These are phyloP conservation scores for Chamaea fasciata DNA, from an alignment of 2,113 vertebrate genomes.

Conservation along the genomic window DNA sequence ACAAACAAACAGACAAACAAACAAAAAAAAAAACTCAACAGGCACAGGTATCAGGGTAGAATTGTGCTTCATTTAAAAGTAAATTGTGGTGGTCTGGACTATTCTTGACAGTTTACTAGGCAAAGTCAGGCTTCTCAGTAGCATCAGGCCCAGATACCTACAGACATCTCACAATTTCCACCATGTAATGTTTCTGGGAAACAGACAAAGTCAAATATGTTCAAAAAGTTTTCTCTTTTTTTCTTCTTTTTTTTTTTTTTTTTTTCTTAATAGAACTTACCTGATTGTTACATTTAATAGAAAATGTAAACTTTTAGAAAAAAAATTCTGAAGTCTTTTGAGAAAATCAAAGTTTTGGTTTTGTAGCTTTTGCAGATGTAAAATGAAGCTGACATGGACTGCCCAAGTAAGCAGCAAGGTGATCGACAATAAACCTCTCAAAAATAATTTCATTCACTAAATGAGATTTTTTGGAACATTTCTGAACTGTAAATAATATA, in stretches of 20 bases:
- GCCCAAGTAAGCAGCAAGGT: background rate
- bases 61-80: background rate
- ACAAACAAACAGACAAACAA: no score
- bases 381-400: background rate
- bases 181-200: background rate
- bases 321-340: background rate
- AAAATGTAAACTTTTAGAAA: background rate
- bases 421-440: conserved; percentile 13
- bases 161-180: background rate
- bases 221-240: background rate
- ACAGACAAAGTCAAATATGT: background rate
- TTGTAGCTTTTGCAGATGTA: background rate
- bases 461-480: conserved; percentile 39
- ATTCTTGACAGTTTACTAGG: background rate
- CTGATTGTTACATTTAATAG: background rate
- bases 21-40: no score
- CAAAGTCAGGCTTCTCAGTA: background rate
- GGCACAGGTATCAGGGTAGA: background rate
- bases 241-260: background rate
- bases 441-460: conserved; percentile 38
- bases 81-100: background rate
- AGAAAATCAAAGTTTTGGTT: background rate
- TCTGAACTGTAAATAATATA: conserved; percentile 43
- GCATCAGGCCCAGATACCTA: background rate
- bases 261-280: background rate